Evolutionary conservation across 2,888 invertebrate species (phyloP), one percentile per base, ranked within the genome.

Genomic region (Diarsia brunnea): DNA sequence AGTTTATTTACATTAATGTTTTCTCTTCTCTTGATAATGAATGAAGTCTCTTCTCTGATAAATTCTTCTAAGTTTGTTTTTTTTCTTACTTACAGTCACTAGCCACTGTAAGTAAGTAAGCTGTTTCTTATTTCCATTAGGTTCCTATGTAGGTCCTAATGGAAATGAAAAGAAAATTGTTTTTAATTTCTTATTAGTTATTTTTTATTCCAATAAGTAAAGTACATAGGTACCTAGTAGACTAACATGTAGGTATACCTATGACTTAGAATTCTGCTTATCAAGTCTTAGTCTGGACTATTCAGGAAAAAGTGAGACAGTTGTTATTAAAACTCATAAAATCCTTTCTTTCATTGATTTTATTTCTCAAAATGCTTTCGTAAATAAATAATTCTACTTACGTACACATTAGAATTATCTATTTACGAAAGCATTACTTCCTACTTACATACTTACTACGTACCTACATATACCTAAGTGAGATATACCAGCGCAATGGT

Each of bases 401-500:
- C n/a, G n/a, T n/a, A n/a, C n/a, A n/a, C n/a, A n/a, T n/a, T n/a
- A n/a, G n/a, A n/a, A n/a, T n/a, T n/a, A n/a, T n/a, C n/a, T n/a
- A n/a, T n/a, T n/a, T n/a, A n/a, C n/a, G n/a, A n/a, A n/a, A n/a
- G n/a, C n/a, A n/a, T n/a, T n/a, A n/a, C n/a, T n/a, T n/a, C n/a
- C n/a, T n/a, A n/a, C 7, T 5, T 55, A 38, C n/a, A 4, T 38
- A 38, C 7, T 60, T 31, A 60, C 16, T 47, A 79, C 14, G 0
- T 51, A 66, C 24, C 0, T 11, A 49, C 10, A 4, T 47, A 53
- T 21, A 4, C 0, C 1, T 43, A 51, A 2, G 1, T 67, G 67
- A 82, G 63, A 64, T 75, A 73, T 63, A 66, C 55, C 78, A 74
- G 31, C 21, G 61, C 27, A 75, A 65, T 64, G 64, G 84, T 75